These are phyloP conservation scores for Pachypeltis micranthus DNA, from an alignment of 1,140 invertebrate genomes.

Conservation along the genomic window DNA sequence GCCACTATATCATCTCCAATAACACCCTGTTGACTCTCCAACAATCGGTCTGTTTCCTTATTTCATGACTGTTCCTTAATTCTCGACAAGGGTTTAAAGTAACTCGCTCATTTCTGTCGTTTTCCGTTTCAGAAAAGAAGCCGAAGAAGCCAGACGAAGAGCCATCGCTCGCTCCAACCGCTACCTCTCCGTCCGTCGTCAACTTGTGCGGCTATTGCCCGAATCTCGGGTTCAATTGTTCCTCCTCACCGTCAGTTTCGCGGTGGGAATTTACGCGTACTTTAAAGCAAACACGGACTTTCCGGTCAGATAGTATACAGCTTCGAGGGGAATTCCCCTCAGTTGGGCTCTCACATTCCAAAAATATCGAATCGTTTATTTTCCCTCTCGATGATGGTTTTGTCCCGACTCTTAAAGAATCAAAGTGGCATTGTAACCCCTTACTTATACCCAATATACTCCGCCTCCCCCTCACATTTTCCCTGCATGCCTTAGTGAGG, in stretches of 20 bases:
- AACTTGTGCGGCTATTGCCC: conserved; percentile 13
- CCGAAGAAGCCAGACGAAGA: conserved; percentile 5
- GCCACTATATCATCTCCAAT: too few relatives aligned
- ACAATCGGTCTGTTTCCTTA: too few relatives aligned
- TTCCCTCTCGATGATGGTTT: conserved; percentile 1
- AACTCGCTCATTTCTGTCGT: not conserved
- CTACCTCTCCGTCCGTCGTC: not conserved
- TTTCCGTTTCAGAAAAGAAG: conserved; percentile 4
- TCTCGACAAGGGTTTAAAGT: not conserved
- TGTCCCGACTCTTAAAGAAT: too few relatives aligned
- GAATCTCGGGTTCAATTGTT: conserved; percentile 18
- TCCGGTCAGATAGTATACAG: conserved; percentile 18
- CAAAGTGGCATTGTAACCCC: too few relatives aligned
- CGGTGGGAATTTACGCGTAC: conserved; percentile 27
- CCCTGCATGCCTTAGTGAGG: too few relatives aligned
- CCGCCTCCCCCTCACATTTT: too few relatives aligned
- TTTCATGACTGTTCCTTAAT: too few relatives aligned
- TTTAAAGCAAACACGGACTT: not conserved
- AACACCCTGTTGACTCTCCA: too few relatives aligned
- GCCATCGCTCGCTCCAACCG: not conserved
- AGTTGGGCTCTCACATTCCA: conserved; percentile 17
- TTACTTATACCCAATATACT: too few relatives aligned
- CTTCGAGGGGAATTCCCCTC: conserved; percentile 13
- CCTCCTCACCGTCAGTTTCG: conserved; percentile 25
- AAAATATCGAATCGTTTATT: conserved; percentile 15